A percentile compares a stretch with the other conserved stretches of the same genome.
Conservation (phyloP, 2,113 vertebrate species). For the Podocnemis expansa region DNA sequence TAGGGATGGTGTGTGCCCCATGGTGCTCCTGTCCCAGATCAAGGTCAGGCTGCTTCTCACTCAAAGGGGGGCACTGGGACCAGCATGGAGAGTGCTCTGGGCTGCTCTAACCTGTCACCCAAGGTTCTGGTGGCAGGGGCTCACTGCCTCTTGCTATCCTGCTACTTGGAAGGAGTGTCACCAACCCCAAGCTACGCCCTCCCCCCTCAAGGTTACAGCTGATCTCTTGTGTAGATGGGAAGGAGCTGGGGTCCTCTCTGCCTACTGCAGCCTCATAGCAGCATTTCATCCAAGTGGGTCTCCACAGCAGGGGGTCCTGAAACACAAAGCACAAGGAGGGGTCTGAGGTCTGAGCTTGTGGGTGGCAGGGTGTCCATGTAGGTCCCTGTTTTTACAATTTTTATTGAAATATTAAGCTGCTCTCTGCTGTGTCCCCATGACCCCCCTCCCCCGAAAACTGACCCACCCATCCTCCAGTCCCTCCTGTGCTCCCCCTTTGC, state of each 20-base stretch:
- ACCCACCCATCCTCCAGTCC: background rate
- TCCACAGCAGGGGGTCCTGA: background rate
- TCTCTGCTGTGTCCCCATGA: background rate
- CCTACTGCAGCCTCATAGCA: background rate
- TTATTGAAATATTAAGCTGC: background rate
- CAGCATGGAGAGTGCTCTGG: background rate
- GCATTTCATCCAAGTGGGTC: background rate
- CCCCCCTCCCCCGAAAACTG: background rate
- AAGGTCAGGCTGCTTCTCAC: background rate
- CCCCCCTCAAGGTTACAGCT: background rate
- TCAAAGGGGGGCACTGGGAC: background rate
- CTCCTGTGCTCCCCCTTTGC: no score
- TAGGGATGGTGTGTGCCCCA: background rate
- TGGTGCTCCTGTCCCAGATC: background rate
- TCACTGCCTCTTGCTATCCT: background rate
- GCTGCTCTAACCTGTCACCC: background rate
- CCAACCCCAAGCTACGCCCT: background rate
- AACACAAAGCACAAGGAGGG: background rate
- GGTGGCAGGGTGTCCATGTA: background rate
- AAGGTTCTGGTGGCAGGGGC: background rate
- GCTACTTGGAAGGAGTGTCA: background rate
- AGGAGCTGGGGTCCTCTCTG: background rate
- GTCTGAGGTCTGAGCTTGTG: background rate
- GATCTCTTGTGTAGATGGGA: background rate
- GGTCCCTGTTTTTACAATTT: background rate